Evolutionary conservation across 2,888 invertebrate species (phyloP), one percentile per base, ranked within the genome.

Genomic region (Tipula confusa): DNA sequence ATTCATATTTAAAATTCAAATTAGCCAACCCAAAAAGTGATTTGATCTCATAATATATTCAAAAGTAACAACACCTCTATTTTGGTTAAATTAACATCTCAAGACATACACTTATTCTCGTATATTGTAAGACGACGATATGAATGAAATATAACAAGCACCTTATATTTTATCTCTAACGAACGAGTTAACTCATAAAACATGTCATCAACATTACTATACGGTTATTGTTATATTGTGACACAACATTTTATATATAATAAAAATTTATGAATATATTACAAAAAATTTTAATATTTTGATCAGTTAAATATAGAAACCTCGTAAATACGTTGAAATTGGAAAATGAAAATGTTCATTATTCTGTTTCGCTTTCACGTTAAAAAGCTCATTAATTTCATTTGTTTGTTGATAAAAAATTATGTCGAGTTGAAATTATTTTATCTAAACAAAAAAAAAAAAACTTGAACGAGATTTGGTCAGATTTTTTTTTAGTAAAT

Each of bases 341-440:
- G 18, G 64, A 24, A 24, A 43, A 24, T 64, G 24, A 64, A 64
- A 64, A 24, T 64, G 18, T 48, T 48, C 18, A 48, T 48, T 48
- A 48, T 48, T 6, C 18, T 48, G 6, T 64, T 64, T 64, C 24
- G 24, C 24, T 64, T 64, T 64, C 11, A 24, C 64, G 64, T 64
- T 64, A 64, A 64, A 64, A 64, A 64, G 64, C 64, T 64, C 64
- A 64, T 64, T 64, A 64, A 64, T 64, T 64, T 64, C 24, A 64
- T 64, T 64, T 24, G 9, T 18, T 64, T 64, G 24, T 24, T 64
- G 18, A 64, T 64, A 64, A 64, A 64, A 64, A 64, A 64, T 43
- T 15, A 6, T 5, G 15, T 43, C 43, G 15, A 43, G 15, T 43
- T 24, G 64, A 64, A 64, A 64, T 24, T 64, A 64, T 64, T 64